Base-by-base conservation (phyloP, 2,888 invertebrate genomes). In the Hyles lineata region DNA sequence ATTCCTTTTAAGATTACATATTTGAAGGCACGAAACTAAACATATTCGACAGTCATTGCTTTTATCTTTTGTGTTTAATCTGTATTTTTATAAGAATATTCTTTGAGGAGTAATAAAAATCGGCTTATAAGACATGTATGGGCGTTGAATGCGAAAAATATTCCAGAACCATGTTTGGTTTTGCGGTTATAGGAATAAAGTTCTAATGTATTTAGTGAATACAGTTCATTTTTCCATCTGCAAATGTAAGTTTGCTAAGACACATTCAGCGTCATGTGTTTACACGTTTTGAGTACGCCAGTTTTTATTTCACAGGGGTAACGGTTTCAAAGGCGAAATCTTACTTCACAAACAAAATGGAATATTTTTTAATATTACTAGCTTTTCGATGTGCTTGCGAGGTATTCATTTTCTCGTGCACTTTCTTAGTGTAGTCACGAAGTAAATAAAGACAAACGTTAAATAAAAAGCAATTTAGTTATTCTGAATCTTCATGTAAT, bases 31-130 rank as follows among this genome's bases (percentile, higher is more conserved):
- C 74, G 76, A 78, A 73, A 76, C 79, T 75, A 75, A 80, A 78
- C 76, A 75, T 78, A 76, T 84, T 83, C 84, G 82, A 82, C 82
- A 86, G 84, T 84, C 85, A 85, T 83, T 82, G 79, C 82, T 84
- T 86, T 82, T 82, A 79, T 79, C 82, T 87, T 88, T 88, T 89
- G 81, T 87, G 78, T 82, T 86, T 90, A 90, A 89, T 91, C 87
- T 90, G 85, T 87, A 87, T 85, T 87, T 89, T 88, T 86, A 84
- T 86, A 85, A 88, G 87, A 83, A 86, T 87, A 82, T 87, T 83
- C 87, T 89, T 90, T 90, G 88, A 90, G 87, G 87, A 81, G 92
- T 89, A 92, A 93, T 93, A 94, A 93, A 93, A 92, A 91, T 90
- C 91, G 91, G 88, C 92, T 93, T 92, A 91, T 78, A 78, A 85